Conservation (phyloP, 2,888 invertebrate genomes). For the Dyspetes luteomarginatus region DNA sequence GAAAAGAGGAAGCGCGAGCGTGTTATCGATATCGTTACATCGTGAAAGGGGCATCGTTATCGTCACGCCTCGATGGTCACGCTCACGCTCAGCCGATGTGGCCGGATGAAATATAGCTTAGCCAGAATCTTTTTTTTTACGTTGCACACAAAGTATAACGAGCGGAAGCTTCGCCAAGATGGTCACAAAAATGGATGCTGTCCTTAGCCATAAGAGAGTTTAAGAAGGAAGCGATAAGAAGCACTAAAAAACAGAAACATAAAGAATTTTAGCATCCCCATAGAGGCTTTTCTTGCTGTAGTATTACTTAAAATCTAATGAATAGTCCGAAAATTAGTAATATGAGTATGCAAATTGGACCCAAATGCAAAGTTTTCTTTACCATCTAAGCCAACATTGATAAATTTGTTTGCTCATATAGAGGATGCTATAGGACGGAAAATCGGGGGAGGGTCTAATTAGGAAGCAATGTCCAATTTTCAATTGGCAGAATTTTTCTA, state of each 20-base stretch:
- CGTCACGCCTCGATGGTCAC: constrained; percentile 60
- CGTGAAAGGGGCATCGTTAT: constrained; percentile 60
- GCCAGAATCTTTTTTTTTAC: constrained; percentile 29
- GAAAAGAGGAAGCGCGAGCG: constrained; percentile 35
- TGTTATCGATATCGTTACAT: constrained; percentile 65
- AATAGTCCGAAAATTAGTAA: no score
- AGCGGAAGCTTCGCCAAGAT: neutral
- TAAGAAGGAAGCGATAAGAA: neutral
- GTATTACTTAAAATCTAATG: no score
- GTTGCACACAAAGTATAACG: constrained; percentile 42
- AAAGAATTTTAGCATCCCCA: neutral
- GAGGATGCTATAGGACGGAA: no score
- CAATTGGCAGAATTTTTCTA: neutral
- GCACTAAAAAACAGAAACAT: neutral
- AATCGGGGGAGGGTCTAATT: no score
- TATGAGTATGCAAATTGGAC: no score
- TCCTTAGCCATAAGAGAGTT: neutral
- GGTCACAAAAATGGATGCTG: constrained; percentile 25
- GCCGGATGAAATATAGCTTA: constrained; percentile 53
- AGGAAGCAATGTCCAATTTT: no score
- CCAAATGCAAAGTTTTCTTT: no score
- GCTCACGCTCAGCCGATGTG: constrained; percentile 42
- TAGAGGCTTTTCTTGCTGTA: no score
- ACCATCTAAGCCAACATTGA: no score
- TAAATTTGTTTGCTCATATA: no score